These are phyloP conservation scores for Darevskia nairensis DNA, from an alignment of 2,797 vertebrate genomes.

Conservation along the genomic window DNA sequence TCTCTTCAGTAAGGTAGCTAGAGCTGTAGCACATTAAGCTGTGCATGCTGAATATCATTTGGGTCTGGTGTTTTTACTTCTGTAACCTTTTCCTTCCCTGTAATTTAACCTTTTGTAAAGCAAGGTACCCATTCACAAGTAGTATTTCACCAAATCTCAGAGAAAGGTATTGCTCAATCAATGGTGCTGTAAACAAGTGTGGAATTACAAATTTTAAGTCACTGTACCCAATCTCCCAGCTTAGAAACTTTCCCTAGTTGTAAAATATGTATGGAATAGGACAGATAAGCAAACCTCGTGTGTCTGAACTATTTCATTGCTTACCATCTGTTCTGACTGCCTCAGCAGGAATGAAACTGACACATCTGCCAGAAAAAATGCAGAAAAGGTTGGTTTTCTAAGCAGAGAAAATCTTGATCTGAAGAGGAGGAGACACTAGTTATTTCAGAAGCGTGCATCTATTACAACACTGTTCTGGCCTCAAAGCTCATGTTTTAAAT, in stretches of 20 bases:
- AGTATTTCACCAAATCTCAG: not conserved
- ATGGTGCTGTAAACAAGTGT: not conserved
- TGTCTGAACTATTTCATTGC: conserved; percentile 20
- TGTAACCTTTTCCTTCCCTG: not conserved
- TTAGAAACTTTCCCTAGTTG: conserved; percentile 9
- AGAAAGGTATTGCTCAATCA: not conserved
- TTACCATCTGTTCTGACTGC: conserved; percentile 47
- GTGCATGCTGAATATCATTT: not conserved
- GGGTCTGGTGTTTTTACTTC: not conserved
- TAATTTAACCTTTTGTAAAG: not conserved
- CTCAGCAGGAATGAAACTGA: conserved; percentile 50
- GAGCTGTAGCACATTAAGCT: not conserved
- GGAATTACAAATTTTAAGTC: not conserved
- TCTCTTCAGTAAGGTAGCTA: not conserved
- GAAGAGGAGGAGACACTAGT: conserved; percentile 13
- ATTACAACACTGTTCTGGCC: not conserved
- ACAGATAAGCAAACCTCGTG: conserved; percentile 16
- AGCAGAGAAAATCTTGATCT: conserved; percentile 6
- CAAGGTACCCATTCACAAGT: not conserved
- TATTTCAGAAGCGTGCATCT: not conserved
- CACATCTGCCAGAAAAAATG: conserved; percentile 44
- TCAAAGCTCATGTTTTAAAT: conserved; percentile 12
- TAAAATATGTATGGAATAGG: conserved; percentile 8
- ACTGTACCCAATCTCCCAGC: not conserved
- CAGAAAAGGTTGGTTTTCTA: conserved; percentile 30